These are phyloP conservation scores for Pantherophis alleghaniensis DNA, from an alignment of 2,797 vertebrate species.

Conservation along the genomic window DNA sequence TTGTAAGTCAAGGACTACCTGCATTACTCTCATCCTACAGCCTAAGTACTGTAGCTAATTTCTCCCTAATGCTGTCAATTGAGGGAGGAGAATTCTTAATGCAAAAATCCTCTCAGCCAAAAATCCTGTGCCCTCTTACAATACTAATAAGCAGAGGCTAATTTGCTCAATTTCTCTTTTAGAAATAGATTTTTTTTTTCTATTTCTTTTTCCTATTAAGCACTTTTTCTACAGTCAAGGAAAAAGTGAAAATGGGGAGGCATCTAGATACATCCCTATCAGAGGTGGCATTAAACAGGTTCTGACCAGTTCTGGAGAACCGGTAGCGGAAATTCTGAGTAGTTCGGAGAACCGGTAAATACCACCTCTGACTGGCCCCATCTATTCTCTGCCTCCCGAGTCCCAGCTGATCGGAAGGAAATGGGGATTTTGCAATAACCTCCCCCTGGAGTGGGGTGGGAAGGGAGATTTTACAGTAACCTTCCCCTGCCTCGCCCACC, in stretches of 20 bases:
- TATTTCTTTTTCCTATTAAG: neutral
- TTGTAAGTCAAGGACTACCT: too few relatives aligned
- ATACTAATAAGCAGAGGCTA: neutral
- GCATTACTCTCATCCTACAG: neutral
- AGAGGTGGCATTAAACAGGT: too few relatives aligned
- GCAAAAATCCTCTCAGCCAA: neutral
- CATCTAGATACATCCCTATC: neutral
- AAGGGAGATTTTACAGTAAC: too few relatives aligned
- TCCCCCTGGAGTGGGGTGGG: too few relatives aligned
- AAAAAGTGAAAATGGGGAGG: neutral
- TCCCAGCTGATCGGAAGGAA: too few relatives aligned
- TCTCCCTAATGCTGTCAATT: neutral
- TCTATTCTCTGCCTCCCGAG: too few relatives aligned
- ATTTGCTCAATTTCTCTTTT: neutral
- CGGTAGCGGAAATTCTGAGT: too few relatives aligned
- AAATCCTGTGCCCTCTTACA: neutral
- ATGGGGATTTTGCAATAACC: too few relatives aligned
- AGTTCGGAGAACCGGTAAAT: too few relatives aligned
- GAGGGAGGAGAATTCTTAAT: neutral
- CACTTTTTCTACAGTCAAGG: neutral
- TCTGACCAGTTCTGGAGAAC: too few relatives aligned
- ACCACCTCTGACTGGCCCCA: too few relatives aligned
- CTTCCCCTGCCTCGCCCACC: too few relatives aligned
- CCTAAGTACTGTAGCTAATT: neutral
- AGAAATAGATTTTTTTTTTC: neutral